Percentiles rank a stretch among this genome's conserved stretches.
Evolutionary conservation across 1,140 invertebrate species (phyloP).

Genomic region (Drosophila virilis): DNA sequence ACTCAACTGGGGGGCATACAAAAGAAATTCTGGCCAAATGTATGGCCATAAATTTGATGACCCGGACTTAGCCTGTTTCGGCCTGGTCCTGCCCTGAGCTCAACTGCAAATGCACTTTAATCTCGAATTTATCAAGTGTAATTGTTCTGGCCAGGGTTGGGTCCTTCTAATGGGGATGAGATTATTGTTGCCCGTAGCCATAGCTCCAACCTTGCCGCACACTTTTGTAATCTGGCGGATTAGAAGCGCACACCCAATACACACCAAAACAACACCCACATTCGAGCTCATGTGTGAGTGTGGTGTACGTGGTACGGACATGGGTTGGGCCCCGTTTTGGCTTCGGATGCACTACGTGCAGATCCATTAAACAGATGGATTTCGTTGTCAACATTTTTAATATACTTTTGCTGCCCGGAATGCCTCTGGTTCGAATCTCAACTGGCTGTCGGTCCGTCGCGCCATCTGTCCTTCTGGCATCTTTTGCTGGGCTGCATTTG

Average conservation of each 20-base stretch:
- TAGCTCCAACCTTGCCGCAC: constrained; percentile 36
- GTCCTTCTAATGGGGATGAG: constrained; percentile 34
- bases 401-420: constrained; percentile 45
- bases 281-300: constrained; percentile 16
- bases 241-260: constrained; percentile 44
- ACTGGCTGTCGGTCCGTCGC: background rate
- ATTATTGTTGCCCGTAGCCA: constrained; percentile 37
- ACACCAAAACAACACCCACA: constrained; percentile 12
- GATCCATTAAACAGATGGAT: constrained; percentile 80
- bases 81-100: constrained; percentile 39
- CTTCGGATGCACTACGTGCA: constrained; percentile 21
- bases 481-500: constrained; percentile 32
- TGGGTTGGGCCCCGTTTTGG: constrained; percentile 33
- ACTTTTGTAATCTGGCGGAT: constrained; percentile 76
- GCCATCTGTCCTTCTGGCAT: constrained; percentile 30
- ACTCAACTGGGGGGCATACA: constrained; percentile 13
- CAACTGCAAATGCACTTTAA: constrained; percentile 82
- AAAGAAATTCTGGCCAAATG: constrained; percentile 74
- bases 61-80: constrained; percentile 16
- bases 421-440: background rate
- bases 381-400: constrained; percentile 71
- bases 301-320: constrained; percentile 18
- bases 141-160: constrained; percentile 57
- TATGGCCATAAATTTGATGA: constrained; percentile 77
- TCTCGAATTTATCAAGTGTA: constrained; percentile 83